phyloP scores from a whole-genome alignment of 1,140 invertebrate genomes.

The Aphis craccivora region DNA sequence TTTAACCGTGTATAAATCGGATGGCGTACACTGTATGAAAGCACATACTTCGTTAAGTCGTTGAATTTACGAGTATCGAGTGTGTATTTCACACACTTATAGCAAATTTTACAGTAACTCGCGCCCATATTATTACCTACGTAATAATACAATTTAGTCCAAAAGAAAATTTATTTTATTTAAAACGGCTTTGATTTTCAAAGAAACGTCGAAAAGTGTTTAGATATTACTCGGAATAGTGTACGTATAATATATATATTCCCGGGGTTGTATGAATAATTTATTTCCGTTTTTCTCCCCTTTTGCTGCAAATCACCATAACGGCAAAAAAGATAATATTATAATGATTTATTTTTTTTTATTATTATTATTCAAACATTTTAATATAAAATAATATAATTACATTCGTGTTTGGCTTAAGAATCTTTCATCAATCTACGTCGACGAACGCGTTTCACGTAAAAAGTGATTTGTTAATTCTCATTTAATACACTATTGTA shows the following conservation, averaged over 20 bases:
- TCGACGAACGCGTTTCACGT: neutral
- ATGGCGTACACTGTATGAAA: neutral
- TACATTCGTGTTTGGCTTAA: constrained; percentile 1
- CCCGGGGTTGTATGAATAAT: constrained; percentile 17
- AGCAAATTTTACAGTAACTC: neutral
- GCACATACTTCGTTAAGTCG: neutral
- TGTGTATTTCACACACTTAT: neutral
- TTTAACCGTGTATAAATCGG: neutral
- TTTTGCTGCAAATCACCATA: constrained; percentile 13
- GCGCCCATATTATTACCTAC: neutral
- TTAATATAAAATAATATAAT: constrained; percentile 4
- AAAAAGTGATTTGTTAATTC: constrained; percentile 9
- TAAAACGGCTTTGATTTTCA: constrained; percentile 30
- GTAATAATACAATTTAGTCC: constrained; percentile 2
- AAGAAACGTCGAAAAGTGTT: constrained; percentile 36
- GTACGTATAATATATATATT: neutral
- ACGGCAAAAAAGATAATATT: neutral
- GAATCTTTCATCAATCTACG: neutral
- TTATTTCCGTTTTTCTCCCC: constrained; percentile 9
- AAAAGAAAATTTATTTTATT: constrained; percentile 20
- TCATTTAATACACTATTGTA: neutral
- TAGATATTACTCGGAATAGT: neutral
- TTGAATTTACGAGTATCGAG: neutral
- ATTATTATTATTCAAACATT: neutral
- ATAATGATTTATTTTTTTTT: neutral